Base-by-base conservation (phyloP, 2,797 vertebrate genomes). In the Odontamblyopus lacepedii region DNA sequence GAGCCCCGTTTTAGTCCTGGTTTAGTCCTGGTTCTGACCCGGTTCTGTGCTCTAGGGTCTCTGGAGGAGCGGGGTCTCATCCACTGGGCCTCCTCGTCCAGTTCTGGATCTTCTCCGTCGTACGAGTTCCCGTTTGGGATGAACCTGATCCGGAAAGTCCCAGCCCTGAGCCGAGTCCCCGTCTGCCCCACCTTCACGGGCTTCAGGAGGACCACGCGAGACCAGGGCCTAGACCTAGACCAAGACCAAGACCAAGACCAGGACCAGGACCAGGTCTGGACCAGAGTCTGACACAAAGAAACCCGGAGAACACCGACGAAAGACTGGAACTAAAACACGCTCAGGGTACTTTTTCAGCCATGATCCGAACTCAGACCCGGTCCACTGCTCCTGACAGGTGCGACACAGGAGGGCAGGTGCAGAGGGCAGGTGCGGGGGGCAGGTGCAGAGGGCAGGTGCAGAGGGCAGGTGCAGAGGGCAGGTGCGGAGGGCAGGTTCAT, bases 111-210 rank as follows among this genome's bases (percentile, higher is more conserved):
- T 3, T 66, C 63, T 51, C 44, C 63, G 2, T 3, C 63, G 13
- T 66, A 66, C 44, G 63, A 66, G 5, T 66, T 66, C 51, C 63
- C 63, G 0, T 66, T 66, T 29, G 63, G 63, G 44, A 66, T 66
- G 63, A 66, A 50, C 23, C 44, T 50, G 63, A 6, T 66, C 13
- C 44, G 12, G 12, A 66, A 51, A 29, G 44, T 51, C 44, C 63
- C 15, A 3, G 23, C 18, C 13, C 26, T 66, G 63, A 50, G 23
- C 11, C 26, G 44, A 18, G 44, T 66, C 13, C 63, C 63, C 13
- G 4, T 66, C 41, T 66, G 63, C 26, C 63, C 63, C 13, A 51
- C 23, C 2, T 66, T 66, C 63, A 66, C 44, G 9, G 63, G 63
- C 12, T 66, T 66, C 44, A 66, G 15, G 44, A 50, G 32, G 61